These are phyloP conservation scores for Ectemnius lituratus DNA, from an alignment of 2,888 invertebrate species.

Conservation along the genomic window DNA sequence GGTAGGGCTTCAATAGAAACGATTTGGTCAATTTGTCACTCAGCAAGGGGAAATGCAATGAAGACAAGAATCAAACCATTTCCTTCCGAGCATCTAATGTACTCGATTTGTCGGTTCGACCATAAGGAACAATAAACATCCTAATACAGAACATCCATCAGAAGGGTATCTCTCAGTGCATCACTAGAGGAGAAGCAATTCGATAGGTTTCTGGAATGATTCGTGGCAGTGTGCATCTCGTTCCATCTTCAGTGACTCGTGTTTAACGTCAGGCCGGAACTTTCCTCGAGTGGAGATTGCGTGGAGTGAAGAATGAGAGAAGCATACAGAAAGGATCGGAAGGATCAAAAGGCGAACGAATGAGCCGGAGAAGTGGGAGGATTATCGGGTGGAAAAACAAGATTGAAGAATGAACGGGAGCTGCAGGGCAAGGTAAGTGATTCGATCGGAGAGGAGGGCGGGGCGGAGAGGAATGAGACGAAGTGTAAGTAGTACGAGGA, in stretches of 20 bases:
- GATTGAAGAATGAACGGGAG: conserved; percentile 16
- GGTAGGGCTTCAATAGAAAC: too few relatives aligned
- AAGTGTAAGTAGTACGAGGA: not conserved
- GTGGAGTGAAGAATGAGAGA: not conserved
- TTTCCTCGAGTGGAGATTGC: too few relatives aligned
- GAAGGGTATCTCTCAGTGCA: not conserved
- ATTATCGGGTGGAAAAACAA: conserved; percentile 7
- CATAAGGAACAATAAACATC: conserved; percentile 21
- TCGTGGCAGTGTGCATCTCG: conserved; percentile 14
- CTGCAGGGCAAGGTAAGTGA: not conserved
- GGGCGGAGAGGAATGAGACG: not conserved
- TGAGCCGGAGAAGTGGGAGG: conserved; percentile 9
- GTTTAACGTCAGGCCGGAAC: conserved; percentile 32
- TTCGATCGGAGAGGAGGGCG: not conserved
- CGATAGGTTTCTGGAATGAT: conserved; percentile 1
- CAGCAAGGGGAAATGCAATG: not conserved
- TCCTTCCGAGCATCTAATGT: not conserved
- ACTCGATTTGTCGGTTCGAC: not conserved
- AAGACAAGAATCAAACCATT: not conserved
- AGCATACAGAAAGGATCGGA: conserved; percentile 5
- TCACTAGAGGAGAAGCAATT: not conserved
- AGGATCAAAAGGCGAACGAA: conserved; percentile 10
- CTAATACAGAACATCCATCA: conserved; percentile 26
- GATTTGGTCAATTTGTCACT: not conserved
- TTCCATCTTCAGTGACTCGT: conserved; percentile 25